phyloP scores from a whole-genome alignment of 2,888 invertebrate genomes.

The Hypena proboscidalis region DNA sequence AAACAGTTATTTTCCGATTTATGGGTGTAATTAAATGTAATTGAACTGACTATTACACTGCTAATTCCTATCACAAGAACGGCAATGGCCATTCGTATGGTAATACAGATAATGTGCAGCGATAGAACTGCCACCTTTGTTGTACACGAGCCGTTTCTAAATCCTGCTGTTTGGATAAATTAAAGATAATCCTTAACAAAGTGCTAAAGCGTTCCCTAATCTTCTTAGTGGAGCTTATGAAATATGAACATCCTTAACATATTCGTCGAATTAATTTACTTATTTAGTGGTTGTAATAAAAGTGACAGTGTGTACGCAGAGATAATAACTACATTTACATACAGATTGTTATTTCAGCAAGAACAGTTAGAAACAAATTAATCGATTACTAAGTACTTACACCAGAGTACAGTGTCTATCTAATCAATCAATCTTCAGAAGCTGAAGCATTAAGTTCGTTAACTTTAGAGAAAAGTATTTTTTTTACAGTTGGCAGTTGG shows the following conservation, averaged over 20 bases:
- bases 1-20: too few relatives aligned
- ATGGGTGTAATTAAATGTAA: too few relatives aligned
- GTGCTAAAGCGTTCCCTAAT: conserved; percentile 31
- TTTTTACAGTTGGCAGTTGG: too few relatives aligned
- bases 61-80: conserved; percentile 44
- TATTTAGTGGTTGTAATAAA: conserved; percentile 19
- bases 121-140: conserved; percentile 27
- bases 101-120: conserved; percentile 37
- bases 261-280: conserved; percentile 28
- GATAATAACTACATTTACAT: conserved; percentile 28
- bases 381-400: too few relatives aligned
- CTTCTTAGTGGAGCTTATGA: conserved; percentile 26
- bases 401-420: too few relatives aligned
- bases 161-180: conserved; percentile 35
- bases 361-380: conserved; percentile 11
- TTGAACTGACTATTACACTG: too few relatives aligned
- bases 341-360: conserved; percentile 24
- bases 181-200: conserved; percentile 33
- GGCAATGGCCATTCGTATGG: conserved; percentile 39
- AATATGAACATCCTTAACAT: conserved; percentile 27
- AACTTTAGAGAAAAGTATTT: too few relatives aligned
- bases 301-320: conserved; percentile 16
- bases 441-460: too few relatives aligned
- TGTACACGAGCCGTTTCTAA: conserved; percentile 30
- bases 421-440: too few relatives aligned